Conservation (phyloP, 2,113 vertebrate genomes). For the Anarrhichthys ocellatus region DNA sequence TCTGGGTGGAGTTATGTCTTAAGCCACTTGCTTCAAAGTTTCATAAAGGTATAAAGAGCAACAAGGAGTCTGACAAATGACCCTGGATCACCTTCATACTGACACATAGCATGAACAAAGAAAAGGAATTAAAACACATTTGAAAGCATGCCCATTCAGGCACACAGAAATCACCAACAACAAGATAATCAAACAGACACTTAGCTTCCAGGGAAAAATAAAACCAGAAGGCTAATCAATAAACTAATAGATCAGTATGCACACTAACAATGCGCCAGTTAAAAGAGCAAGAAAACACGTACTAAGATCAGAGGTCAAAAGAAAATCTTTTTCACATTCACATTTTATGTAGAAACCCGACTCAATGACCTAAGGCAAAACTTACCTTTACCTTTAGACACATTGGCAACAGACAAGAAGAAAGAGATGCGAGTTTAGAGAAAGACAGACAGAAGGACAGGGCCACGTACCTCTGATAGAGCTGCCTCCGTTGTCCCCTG, state of each 20-base stretch:
- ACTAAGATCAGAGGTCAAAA: constrained; percentile 6
- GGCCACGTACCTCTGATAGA: constrained; percentile 80
- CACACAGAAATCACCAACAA: constrained; percentile 44
- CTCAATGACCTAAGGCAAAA: not conserved
- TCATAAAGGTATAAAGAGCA: constrained; percentile 8
- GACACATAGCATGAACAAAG: constrained; percentile 30
- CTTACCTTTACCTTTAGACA: not conserved
- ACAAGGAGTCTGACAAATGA: constrained; percentile 21
- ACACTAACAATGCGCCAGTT: constrained; percentile 16
- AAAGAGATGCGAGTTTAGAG: constrained; percentile 18
- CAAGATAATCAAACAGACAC: constrained; percentile 58
- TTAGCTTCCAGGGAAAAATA: constrained; percentile 44
- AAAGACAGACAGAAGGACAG: constrained; percentile 12
- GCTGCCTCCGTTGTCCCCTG: constrained; percentile 96
- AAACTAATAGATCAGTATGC: constrained; percentile 28
- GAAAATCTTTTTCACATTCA: not conserved
- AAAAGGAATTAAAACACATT: constrained; percentile 29
- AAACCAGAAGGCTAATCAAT: constrained; percentile 49
- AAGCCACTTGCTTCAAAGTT: not conserved
- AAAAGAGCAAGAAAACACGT: constrained; percentile 1
- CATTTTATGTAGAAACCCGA: not conserved
- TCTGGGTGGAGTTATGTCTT: not conserved
- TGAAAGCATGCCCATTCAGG: constrained; percentile 29
- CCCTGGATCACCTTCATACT: not conserved
- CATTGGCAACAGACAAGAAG: not conserved